Base-by-base conservation (phyloP, 2,888 invertebrate genomes). In the Oscheius myriophilus region DNA sequence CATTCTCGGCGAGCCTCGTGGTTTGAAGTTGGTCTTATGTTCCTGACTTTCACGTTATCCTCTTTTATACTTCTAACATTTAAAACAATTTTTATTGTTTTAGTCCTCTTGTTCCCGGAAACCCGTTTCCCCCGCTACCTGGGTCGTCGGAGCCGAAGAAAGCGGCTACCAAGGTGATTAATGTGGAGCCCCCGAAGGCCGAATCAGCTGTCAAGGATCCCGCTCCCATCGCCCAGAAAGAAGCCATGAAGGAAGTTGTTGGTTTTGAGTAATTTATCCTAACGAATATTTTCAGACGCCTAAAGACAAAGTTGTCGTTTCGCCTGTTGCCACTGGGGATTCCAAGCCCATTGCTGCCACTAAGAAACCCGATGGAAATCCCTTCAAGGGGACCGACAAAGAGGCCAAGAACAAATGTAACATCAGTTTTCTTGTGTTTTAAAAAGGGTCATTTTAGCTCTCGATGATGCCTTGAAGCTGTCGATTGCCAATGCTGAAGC, bases 401-500 rank as follows among this genome's bases (percentile, higher is more conserved):
- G 45, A 51, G 0, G 43, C 59, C 53, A 52, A 18, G 64, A 21
- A 75, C 67, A 51, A 75, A 72, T 46, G 51, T 23, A 51, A 11
- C 18, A 18, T 23, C n/a, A n/a, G n/a, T n/a, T n/a, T n/a, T n/a
- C n/a, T n/a, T n/a, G n/a, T n/a, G n/a, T n/a, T n/a, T n/a, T n/a
- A n/a, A n/a, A n/a, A n/a, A n/a, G 2, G 21, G 4, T 21, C 7
- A 4, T 46, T 53, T 26, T 23, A 73, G 76, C 39, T 26, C 53
- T 80, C 41, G 78, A 79, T 62, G 54, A 66, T 11, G 62, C 63
- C 14, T 41, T 81, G 7, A 45, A 66, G 41, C 51, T 62, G 2
- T 64, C 64, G 18, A 69, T 53, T 62, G 71, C 46, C 18, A 67
- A 53, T 0, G 73, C 76, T 1, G 76, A 76, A 23, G 67, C 63